These are phyloP conservation scores for mouse (Mus musculus) DNA, from an alignment of 2,113 vertebrate genomes.

Conservation along the genomic window GRCm39 chr14:80831001-80831500, in stretches of 20 bases:
- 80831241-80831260: constrained; percentile 66
- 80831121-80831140: not conserved
- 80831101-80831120: constrained; percentile 13
- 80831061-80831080: not conserved
- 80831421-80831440: constrained; percentile 46
- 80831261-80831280: constrained; percentile 71
- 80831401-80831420: constrained; percentile 57
- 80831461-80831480: constrained; percentile 48
- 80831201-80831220: constrained; percentile 71
- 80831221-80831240: constrained; percentile 70
- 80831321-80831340: constrained; percentile 63
- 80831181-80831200: constrained; percentile 58
- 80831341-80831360: constrained; percentile 70
- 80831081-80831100: not conserved
- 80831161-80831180: constrained; percentile 47
- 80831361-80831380: constrained; percentile 63
- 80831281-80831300: constrained; percentile 75
- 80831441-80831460: constrained; percentile 25
- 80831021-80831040: constrained; percentile 10
- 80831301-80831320: constrained; percentile 59
- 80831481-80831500: not conserved
- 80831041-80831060: not conserved
- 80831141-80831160: constrained; percentile 36
- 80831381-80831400: constrained; percentile 20
- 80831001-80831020: not conserved